These are phyloP conservation scores for Eilema sororculum DNA, from an alignment of 2,888 invertebrate species.

Conservation along the genomic window DNA sequence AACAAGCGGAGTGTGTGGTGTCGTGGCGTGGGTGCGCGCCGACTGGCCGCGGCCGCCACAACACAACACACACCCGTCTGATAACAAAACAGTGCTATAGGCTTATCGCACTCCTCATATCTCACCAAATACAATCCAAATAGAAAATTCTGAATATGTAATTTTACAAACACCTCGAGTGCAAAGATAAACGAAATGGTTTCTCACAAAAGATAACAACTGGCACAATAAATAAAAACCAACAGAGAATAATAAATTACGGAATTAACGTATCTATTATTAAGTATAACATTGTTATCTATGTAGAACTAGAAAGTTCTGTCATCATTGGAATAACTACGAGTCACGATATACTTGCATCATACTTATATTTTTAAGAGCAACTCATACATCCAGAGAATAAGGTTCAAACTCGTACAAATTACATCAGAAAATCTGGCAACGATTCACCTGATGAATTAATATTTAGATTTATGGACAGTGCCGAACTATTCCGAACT, in stretches of 20 bases:
- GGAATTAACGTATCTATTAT: not conserved
- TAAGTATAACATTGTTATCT: not conserved
- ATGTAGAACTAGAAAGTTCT: slow-evolving; percentile 10
- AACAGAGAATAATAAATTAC: slow-evolving; percentile 15
- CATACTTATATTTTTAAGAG: not conserved
- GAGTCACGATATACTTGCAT: not conserved
- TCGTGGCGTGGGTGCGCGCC: slow-evolving; percentile 37
- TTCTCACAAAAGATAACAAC: slow-evolving; percentile 17
- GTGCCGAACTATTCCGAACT: not conserved
- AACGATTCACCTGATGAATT: slow-evolving; percentile 1
- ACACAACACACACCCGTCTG: slow-evolving; percentile 26
- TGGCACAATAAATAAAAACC: slow-evolving; percentile 12
- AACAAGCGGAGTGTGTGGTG: slow-evolving; percentile 16
- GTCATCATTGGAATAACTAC: not conserved
- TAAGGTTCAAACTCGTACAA: not conserved
- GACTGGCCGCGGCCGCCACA: slow-evolving; percentile 36
- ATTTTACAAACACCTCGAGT: slow-evolving; percentile 29
- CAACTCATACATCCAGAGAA: not conserved
- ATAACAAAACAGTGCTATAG: slow-evolving; percentile 36
- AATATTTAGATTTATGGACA: not conserved
- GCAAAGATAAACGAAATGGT: slow-evolving; percentile 37
- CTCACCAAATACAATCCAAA: slow-evolving; percentile 39
- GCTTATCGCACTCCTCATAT: slow-evolving; percentile 47
- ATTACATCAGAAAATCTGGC: not conserved
- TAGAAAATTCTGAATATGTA: slow-evolving; percentile 23